Percentiles rank a stretch among this genome's conserved stretches.
Evolutionary conservation across 1,140 invertebrate genomes (phyloP).

Genomic region (Schlechtendalia chinensis): DNA sequence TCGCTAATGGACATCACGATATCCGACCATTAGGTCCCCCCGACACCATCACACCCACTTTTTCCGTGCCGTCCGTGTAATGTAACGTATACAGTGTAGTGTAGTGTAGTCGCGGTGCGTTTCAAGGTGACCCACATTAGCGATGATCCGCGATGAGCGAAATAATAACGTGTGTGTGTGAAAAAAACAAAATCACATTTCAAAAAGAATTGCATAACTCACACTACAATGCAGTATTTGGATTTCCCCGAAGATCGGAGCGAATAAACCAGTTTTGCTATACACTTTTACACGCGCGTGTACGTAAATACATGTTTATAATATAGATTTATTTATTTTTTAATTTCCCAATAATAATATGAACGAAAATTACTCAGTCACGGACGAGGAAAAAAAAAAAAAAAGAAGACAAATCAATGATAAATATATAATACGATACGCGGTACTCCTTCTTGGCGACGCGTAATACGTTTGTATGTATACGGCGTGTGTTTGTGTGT

Average conservation of each 20-base stretch:
- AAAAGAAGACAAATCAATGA: slow-evolving; percentile 24
- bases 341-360: slow-evolving; percentile 29
- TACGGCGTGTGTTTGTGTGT: not conserved
- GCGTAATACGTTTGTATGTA: not conserved
- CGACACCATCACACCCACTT: slow-evolving; percentile 39
- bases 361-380: slow-evolving; percentile 36
- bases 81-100: not conserved
- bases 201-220: slow-evolving; percentile 36
- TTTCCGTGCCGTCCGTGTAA: not conserved
- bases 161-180: slow-evolving; percentile 9
- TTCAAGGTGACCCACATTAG: slow-evolving; percentile 49
- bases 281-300: not conserved
- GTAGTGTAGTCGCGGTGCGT: not conserved
- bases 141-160: slow-evolving; percentile 32
- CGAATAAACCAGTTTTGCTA: slow-evolving; percentile 10
- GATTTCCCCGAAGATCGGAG: slow-evolving; percentile 2
- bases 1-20: slow-evolving; percentile 49
- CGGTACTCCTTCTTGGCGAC: not conserved
- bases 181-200: slow-evolving; percentile 15
- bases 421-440: not conserved
- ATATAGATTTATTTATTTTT: slow-evolving; percentile 17
- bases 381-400: slow-evolving; percentile 30
- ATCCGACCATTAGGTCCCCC: slow-evolving; percentile 46
- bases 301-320: not conserved
- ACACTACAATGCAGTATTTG: not conserved